Evolutionary conservation across 2,888 invertebrate species (phyloP).

Genomic region (Leptinotarsa peninsularis): DNA sequence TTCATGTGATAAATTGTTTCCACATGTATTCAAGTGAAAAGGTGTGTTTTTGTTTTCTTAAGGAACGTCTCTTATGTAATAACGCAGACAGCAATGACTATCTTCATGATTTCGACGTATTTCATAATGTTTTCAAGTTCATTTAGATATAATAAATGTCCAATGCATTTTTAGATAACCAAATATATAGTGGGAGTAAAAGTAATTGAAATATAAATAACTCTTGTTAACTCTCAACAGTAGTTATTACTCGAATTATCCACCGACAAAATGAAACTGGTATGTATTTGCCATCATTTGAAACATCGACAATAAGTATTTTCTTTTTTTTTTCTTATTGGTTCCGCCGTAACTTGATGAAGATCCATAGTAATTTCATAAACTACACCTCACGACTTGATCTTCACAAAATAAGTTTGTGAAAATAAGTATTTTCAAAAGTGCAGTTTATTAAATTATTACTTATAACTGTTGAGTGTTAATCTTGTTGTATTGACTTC

Average conservation of each 20-base stretch:
- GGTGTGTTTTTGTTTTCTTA: slow-evolving; percentile 8
- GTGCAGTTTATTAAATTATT: too few species aligned
- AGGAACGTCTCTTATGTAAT: slow-evolving; percentile 5
- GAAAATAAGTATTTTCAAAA: too few species aligned
- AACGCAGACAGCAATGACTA: neutral
- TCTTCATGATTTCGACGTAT: neutral
- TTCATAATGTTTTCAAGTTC: slow-evolving; percentile 12
- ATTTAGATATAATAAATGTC: neutral
- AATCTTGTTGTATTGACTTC: too few species aligned
- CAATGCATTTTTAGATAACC: neutral
- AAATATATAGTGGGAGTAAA: neutral
- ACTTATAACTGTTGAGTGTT: too few species aligned
- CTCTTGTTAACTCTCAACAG: neutral
- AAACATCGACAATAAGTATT: neutral
- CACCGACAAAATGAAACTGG: neutral
- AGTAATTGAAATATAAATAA: slow-evolving; percentile 3
- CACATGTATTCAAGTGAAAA: slow-evolving; percentile 1
- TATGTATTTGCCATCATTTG: neutral
- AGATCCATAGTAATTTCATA: too few species aligned
- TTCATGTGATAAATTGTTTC: neutral
- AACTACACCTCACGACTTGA: too few species aligned
- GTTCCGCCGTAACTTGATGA: too few species aligned
- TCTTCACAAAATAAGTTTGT: too few species aligned
- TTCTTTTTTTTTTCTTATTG: neutral
- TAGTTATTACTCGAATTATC: neutral